A percentile compares a stretch with the other conserved stretches of the same genome.
phyloP scores from a whole-genome alignment of 2,113 vertebrate species.

The Istiophorus platypterus region DNA sequence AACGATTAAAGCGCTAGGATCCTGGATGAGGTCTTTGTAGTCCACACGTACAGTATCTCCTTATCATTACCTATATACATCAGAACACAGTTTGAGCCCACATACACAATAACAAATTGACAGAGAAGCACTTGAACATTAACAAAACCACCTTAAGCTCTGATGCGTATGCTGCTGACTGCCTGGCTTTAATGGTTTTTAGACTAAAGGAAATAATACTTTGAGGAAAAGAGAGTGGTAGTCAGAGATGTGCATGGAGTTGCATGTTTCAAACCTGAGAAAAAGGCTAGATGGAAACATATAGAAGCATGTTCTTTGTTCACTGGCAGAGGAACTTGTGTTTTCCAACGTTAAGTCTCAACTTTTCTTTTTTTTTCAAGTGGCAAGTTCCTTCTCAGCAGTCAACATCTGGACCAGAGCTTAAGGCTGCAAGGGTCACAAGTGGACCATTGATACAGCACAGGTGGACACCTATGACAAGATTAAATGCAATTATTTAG shows the following conservation, averaged over 20 bases:
- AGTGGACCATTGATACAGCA: conserved; percentile 75
- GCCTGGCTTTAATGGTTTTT: conserved; percentile 19
- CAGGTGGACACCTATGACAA: conserved; percentile 76
- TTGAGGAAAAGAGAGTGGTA: conserved; percentile 13
- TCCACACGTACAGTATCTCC: conserved; percentile 79
- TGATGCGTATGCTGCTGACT: conserved; percentile 66
- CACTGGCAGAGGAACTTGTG: conserved; percentile 9
- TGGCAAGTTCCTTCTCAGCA: conserved; percentile 17
- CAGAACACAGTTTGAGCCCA: conserved; percentile 83
- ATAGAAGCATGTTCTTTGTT: conserved; percentile 30
- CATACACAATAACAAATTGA: conserved; percentile 82
- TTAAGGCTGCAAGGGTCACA: conserved; percentile 69
- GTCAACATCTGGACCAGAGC: conserved; percentile 72
- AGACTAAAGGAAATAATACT: conserved; percentile 11
- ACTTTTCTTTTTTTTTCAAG: conserved; percentile 4
- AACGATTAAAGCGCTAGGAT: conserved; percentile 81
- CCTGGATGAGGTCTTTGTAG: conserved; percentile 77
- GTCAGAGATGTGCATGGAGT: conserved; percentile 54
- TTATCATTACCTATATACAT: conserved; percentile 82
- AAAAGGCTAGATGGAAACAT: conserved; percentile 73
- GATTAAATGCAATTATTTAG: conserved; percentile 74
- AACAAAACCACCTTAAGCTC: conserved; percentile 75
- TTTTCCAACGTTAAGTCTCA: conserved; percentile 1
- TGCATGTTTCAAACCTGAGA: conserved; percentile 75
- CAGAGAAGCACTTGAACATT: conserved; percentile 82